phyloP scores from a whole-genome alignment of 53 echinoderm and acorn worm species.

The Paracentrotus lividus region DNA sequence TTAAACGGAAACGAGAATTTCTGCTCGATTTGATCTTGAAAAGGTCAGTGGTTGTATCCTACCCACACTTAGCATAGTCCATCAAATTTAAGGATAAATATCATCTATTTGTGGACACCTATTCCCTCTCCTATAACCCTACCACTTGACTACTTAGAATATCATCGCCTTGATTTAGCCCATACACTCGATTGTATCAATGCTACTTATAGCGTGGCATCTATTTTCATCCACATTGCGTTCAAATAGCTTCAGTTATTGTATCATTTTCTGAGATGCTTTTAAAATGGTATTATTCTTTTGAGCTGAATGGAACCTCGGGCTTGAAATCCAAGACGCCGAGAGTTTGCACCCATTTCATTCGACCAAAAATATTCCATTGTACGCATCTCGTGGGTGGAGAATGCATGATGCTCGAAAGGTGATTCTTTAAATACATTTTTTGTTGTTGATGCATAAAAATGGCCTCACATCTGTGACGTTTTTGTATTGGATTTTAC shows the following conservation, averaged over 20 bases:
- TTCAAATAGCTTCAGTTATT: constrained; percentile 20
- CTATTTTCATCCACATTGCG: background rate
- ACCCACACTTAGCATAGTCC: constrained; percentile 47
- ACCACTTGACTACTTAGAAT: background rate
- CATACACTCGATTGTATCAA: background rate
- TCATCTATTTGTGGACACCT: background rate
- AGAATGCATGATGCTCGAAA: background rate
- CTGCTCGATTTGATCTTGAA: constrained; percentile 25
- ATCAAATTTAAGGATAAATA: constrained; percentile 18
- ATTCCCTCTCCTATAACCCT: background rate
- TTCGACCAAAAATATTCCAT: background rate
- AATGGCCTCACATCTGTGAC: too few relatives aligned
- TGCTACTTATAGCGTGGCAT: background rate
- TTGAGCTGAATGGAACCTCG: background rate
- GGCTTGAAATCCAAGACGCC: constrained; percentile 7
- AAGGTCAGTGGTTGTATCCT: constrained; percentile 52
- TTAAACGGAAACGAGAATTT: background rate
- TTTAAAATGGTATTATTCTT: background rate
- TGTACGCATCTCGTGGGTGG: background rate
- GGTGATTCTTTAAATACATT: background rate
- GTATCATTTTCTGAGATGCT: constrained; percentile 1
- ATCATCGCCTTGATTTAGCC: background rate
- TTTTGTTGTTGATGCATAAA: background rate
- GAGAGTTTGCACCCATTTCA: background rate
- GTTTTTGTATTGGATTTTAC: background rate